These are phyloP conservation scores for Toxotes chatareus DNA, from an alignment of 2,113 vertebrate genomes.

Conservation along the genomic window DNA sequence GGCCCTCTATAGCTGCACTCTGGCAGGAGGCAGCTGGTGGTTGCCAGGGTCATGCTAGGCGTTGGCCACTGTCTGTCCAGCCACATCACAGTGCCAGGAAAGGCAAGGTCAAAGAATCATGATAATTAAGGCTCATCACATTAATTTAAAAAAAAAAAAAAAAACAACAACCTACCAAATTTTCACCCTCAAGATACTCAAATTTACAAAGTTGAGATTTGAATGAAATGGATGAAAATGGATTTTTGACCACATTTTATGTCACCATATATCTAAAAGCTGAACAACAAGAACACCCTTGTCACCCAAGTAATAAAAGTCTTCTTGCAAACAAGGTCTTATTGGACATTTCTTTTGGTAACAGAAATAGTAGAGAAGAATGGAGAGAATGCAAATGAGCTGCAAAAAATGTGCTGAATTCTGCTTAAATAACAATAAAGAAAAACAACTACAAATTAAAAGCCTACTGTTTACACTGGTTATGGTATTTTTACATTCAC, in stretches of 20 bases:
- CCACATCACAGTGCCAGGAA: slow-evolving; percentile 59
- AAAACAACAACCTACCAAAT: not conserved
- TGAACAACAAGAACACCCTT: not conserved
- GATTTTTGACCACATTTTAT: no score
- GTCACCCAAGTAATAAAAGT: not conserved
- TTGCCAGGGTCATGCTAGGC: slow-evolving; percentile 78
- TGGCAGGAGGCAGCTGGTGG: slow-evolving; percentile 72
- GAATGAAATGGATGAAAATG: no score
- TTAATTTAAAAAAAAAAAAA: not conserved
- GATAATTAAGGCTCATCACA: slow-evolving; percentile 24
- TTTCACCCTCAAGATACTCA: not conserved
- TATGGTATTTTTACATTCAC: no score
- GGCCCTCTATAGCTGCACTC: slow-evolving; percentile 48
- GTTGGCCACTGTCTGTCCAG: slow-evolving; percentile 68
- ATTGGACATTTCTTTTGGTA: not conserved
- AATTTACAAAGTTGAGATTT: not conserved
- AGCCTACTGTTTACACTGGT: not conserved
- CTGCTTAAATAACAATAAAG: not conserved
- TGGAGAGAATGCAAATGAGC: not conserved
- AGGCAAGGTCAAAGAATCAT: slow-evolving; percentile 72
- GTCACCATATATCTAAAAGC: not conserved
- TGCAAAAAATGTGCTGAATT: not conserved
- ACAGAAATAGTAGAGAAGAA: not conserved
- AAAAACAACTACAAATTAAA: not conserved
- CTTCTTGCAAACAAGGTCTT: not conserved